phyloP scores from a whole-genome alignment of 2,113 vertebrate species.

The Rousettus leschenaultii region DNA sequence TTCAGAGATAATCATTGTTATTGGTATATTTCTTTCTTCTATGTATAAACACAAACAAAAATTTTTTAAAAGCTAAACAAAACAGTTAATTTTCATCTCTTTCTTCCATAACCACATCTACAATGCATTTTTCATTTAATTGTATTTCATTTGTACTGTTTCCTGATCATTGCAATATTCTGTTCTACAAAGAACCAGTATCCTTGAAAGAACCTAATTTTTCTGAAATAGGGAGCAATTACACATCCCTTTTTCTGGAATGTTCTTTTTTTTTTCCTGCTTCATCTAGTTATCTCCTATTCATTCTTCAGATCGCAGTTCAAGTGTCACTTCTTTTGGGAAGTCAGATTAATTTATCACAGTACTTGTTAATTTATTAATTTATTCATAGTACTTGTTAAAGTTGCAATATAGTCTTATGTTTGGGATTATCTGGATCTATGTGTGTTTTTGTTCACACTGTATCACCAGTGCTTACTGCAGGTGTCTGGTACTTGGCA shows the following conservation, averaged over 20 bases:
- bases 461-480: neutral
- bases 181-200: neutral
- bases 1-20: neutral
- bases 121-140: neutral
- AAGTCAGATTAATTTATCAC: neutral
- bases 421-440: neutral
- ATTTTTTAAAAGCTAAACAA: neutral
- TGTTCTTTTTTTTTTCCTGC: neutral
- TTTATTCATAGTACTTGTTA: neutral
- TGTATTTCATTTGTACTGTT: slow-evolving; percentile 28
- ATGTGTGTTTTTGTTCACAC: neutral
- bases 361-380: neutral
- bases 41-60: neutral
- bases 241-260: neutral
- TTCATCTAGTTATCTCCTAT: neutral
- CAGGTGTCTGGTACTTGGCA: neutral
- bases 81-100: neutral
- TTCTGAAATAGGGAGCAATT: neutral
- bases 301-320: slow-evolving; percentile 1
- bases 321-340: neutral
- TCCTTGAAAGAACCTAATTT: neutral
- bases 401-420: neutral
- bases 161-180: neutral
- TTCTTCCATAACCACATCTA: neutral
- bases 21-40: neutral